These are phyloP conservation scores for Brienomyrus brachyistius DNA, from an alignment of 2,113 vertebrate genomes.

Conservation along the genomic window DNA sequence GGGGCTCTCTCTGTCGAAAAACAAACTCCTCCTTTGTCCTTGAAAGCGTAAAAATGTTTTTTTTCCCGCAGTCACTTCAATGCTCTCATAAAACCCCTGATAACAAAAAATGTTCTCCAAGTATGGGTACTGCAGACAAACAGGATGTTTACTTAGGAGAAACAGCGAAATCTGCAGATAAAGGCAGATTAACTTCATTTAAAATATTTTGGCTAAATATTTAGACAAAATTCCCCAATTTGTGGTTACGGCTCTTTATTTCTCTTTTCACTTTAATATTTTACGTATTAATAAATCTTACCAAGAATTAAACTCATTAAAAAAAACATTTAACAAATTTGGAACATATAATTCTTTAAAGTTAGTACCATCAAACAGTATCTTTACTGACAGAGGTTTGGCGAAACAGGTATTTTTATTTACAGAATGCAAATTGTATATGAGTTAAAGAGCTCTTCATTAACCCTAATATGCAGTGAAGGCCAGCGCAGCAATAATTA, in stretches of 20 bases:
- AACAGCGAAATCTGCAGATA: conserved; percentile 4
- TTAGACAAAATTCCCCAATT: neutral
- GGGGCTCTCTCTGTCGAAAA: conserved; percentile 52
- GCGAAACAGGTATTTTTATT: neutral
- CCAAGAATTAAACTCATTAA: neutral
- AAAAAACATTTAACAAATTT: neutral
- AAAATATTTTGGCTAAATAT: neutral
- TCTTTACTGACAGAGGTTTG: neutral
- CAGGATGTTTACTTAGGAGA: neutral
- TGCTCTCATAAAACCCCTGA: conserved; percentile 37
- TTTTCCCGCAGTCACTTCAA: conserved; percentile 36
- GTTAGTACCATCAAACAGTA: neutral
- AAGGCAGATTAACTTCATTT: conserved; percentile 15
- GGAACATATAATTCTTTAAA: neutral
- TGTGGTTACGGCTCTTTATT: neutral
- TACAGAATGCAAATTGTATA: neutral
- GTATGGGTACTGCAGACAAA: conserved; percentile 32
- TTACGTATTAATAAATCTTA: neutral
- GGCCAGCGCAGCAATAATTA: neutral
- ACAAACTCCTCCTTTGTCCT: conserved; percentile 81
- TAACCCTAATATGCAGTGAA: neutral
- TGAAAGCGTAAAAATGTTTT: conserved; percentile 51
- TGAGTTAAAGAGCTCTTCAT: neutral
- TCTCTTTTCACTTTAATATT: neutral
- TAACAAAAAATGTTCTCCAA: conserved; percentile 37